Percentiles rank a stretch among this genome's conserved stretches.
These are phyloP conservation scores for Diploptera punctata DNA, from an alignment of 2,888 invertebrate species.

Conservation along the genomic window DNA sequence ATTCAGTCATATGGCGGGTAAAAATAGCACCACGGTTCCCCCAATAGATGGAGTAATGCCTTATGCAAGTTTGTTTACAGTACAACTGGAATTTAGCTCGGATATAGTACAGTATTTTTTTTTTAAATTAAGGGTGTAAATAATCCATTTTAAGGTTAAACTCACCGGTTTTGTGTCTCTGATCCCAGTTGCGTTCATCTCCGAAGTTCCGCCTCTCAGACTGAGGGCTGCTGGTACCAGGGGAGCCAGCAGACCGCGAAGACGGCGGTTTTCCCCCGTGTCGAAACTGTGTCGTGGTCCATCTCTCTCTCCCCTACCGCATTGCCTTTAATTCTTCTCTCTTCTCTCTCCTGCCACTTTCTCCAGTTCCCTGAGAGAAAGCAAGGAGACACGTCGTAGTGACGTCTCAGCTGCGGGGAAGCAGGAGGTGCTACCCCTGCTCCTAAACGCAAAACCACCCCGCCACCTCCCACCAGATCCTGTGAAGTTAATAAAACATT, in stretches of 20 bases:
- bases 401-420: conserved; percentile 80
- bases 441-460: conserved; percentile 59
- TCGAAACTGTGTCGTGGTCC: conserved; percentile 56
- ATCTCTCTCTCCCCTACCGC: conserved; percentile 55
- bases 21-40: too few species aligned
- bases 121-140: too few species aligned
- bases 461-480: conserved; percentile 55
- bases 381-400: conserved; percentile 88
- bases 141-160: too few species aligned
- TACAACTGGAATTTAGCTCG: too few species aligned
- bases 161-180: conserved; percentile 19
- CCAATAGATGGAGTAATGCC: too few species aligned
- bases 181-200: conserved; percentile 10
- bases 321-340: conserved; percentile 51
- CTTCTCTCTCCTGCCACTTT: conserved; percentile 65
- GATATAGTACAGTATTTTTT: too few species aligned
- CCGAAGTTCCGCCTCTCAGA: conserved; percentile 43
- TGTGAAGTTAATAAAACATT: neutral
- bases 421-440: conserved; percentile 79
- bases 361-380: conserved; percentile 86
- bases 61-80: too few species aligned
- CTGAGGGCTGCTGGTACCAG: conserved; percentile 33
- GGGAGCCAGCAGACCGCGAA: conserved; percentile 40
- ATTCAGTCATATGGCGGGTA: too few species aligned
- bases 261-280: conserved; percentile 62